Percentiles rank a stretch among this genome's conserved stretches.
These are phyloP conservation scores for Sweltsa coloradensis DNA, from an alignment of 1,140 invertebrate genomes.

Conservation along the genomic window DNA sequence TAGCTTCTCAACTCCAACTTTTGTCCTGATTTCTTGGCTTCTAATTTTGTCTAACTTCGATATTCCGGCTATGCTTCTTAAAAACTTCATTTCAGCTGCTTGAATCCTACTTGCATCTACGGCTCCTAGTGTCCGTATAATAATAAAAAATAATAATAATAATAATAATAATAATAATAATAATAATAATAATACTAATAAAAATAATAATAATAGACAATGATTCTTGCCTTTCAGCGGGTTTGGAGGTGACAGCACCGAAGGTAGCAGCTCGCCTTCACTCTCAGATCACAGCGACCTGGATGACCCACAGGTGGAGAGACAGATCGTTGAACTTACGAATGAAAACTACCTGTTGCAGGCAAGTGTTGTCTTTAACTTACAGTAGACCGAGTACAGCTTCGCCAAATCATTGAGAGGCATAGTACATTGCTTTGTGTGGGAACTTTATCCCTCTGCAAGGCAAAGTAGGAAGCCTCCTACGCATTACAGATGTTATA, in stretches of 20 bases:
- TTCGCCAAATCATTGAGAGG: neutral
- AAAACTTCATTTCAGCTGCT: too few species aligned
- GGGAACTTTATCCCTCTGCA: neutral
- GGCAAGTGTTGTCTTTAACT: constrained; percentile 16
- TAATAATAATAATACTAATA: too few species aligned
- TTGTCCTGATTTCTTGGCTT: too few species aligned
- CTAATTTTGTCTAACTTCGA: too few species aligned
- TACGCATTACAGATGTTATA: neutral
- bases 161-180: too few species aligned
- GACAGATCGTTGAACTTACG: constrained; percentile 26
- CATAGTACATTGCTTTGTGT: neutral
- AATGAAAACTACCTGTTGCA: constrained; percentile 30
- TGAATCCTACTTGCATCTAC: too few species aligned
- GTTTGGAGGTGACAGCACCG: constrained; percentile 11
- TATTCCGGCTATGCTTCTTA: too few species aligned
- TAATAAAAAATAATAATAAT: too few species aligned
- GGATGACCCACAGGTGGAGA: constrained; percentile 25
- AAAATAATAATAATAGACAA: too few species aligned
- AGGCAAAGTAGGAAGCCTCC: neutral
- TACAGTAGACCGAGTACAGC: neutral
- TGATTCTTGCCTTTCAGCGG: too few species aligned
- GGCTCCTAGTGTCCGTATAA: too few species aligned
- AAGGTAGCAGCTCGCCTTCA: constrained; percentile 11
- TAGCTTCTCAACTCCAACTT: too few species aligned
- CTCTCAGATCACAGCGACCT: constrained; percentile 17